Percentiles rank a stretch among this genome's conserved stretches.
Evolutionary conservation across 2,797 vertebrate genomes (phyloP).

Genomic region (Malurus splendens): DNA sequence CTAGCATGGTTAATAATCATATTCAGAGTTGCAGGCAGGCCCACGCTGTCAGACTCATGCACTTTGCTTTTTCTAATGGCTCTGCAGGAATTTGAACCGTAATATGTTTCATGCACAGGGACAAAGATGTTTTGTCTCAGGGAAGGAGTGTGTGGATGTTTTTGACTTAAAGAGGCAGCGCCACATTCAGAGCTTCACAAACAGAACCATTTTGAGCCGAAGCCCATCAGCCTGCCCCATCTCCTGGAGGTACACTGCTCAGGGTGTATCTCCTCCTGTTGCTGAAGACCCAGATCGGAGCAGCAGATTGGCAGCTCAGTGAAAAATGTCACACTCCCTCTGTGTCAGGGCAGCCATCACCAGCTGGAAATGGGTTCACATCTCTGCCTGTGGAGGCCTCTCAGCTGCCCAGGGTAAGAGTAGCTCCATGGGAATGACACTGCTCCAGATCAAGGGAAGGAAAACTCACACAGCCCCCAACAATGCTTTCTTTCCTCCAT

Average conservation of each 20-base stretch:
- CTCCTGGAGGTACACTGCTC: neutral
- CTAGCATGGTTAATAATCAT: conserved; percentile 36
- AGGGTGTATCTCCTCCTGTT: neutral
- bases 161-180: conserved; percentile 40
- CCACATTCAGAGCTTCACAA: neutral
- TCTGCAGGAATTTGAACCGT: conserved; percentile 44
- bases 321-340: neutral
- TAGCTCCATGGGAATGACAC: neutral
- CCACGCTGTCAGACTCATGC: conserved; percentile 30
- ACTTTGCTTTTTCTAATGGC: conserved; percentile 46
- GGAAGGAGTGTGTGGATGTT: conserved; percentile 18
- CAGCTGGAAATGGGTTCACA: neutral
- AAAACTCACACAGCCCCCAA: neutral
- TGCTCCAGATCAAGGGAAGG: neutral
- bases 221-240: neutral
- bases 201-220: neutral
- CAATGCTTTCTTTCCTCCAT: neutral
- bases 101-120: conserved; percentile 30
- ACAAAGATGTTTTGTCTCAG: conserved; percentile 58
- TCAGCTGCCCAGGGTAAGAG: neutral
- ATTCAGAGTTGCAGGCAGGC: conserved; percentile 9
- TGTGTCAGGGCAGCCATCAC: neutral
- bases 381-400: neutral
- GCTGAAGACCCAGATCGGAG: neutral
- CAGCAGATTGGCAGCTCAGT: neutral